Conservation (phyloP, 1,140 invertebrate genomes). For the Cotesia typhae region DNA sequence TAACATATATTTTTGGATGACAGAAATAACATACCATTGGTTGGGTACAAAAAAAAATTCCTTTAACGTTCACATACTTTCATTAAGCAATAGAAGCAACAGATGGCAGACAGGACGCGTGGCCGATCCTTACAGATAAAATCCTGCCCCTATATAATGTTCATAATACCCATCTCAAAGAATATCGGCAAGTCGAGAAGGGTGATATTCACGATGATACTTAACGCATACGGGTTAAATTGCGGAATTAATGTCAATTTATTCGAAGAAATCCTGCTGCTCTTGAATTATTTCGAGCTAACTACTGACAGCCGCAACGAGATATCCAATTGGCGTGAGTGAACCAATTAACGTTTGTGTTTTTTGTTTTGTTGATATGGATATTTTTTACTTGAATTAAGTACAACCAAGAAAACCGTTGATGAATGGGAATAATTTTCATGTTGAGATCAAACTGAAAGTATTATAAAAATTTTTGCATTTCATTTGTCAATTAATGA, state of each 20-base stretch:
- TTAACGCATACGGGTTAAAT: slow-evolving; percentile 2
- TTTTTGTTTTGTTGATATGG: not conserved
- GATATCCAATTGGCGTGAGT: not conserved
- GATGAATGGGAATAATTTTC: no score
- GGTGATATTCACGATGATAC: not conserved
- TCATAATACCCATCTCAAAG: not conserved
- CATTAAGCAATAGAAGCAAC: slow-evolving; percentile 46
- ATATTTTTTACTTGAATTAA: not conserved
- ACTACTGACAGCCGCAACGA: not conserved
- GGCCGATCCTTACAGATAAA: slow-evolving; percentile 36
- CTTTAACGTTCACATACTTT: not conserved
- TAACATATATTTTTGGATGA: no score
- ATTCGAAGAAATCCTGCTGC: not conserved
- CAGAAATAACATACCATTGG: not conserved
- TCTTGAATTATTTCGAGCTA: not conserved
- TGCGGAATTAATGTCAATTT: not conserved
- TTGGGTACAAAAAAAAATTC: not conserved
- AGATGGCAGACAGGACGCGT: slow-evolving; percentile 50
- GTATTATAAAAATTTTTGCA: no score
- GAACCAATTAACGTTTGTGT: slow-evolving; percentile 3
- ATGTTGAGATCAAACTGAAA: no score
- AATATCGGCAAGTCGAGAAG: not conserved
- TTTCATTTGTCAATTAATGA: no score
- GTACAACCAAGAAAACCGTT: no score
- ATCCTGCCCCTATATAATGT: not conserved